phyloP scores from a whole-genome alignment of 2,797 vertebrate species.

The Lagocephalus sceleratus region DNA sequence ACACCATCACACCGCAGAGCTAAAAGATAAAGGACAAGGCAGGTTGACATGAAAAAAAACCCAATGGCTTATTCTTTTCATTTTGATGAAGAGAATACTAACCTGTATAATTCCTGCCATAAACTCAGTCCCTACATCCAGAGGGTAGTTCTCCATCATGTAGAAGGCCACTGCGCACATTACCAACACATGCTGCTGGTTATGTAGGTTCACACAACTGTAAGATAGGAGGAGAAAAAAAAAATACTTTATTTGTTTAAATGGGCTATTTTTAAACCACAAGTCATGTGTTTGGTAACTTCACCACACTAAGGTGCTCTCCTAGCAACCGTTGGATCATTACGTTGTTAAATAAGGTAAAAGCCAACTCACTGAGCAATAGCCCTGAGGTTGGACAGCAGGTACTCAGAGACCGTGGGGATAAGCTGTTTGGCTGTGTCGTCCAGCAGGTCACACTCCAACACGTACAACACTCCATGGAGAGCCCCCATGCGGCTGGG shows the following conservation, averaged over 20 bases:
- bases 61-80: background rate
- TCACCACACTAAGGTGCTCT: too few species aligned
- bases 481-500: slow-evolving; percentile 93
- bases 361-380: slow-evolving; percentile 85
- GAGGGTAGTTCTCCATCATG: slow-evolving; percentile 97
- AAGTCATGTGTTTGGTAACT: too few species aligned
- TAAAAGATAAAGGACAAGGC: slow-evolving; percentile 45
- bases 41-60: too few species aligned
- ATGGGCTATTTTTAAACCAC: too few species aligned
- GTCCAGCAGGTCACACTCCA: slow-evolving; percentile 95
- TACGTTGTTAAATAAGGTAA: background rate
- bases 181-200: slow-evolving; percentile 95
- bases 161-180: slow-evolving; percentile 98
- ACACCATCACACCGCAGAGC: slow-evolving; percentile 94
- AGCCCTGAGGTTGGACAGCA: slow-evolving; percentile 88
- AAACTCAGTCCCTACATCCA: slow-evolving; percentile 94
- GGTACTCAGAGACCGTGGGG: slow-evolving; percentile 88
- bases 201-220: slow-evolving; percentile 93
- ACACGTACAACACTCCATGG: slow-evolving; percentile 90
- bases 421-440: slow-evolving; percentile 94
- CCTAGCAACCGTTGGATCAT: background rate
- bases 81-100: accelerated
- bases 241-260: background rate
- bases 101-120: slow-evolving; percentile 95
- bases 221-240: slow-evolving; percentile 2